Evolutionary conservation across 2,797 vertebrate genomes (phyloP), one percentile per base, ranked within the genome.

Genomic region (Dromococcyx pavoninus): DNA sequence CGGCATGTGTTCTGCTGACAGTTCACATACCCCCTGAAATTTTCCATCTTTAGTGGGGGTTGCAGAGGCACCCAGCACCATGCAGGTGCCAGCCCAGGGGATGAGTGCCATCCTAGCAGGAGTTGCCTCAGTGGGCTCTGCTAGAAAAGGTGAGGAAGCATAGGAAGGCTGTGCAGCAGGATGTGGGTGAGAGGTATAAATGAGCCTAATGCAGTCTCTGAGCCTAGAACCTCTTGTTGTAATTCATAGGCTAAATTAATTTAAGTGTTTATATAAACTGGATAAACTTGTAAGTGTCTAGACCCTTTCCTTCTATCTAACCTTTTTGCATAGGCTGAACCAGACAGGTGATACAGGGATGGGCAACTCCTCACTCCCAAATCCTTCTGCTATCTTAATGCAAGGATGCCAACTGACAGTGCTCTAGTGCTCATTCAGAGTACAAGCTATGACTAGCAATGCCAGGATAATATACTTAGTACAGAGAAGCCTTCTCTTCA

Each of bases 51-150:
- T 64, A 33, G 30, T 25, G 27, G 4, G 6, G 7, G 27, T 53
- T 71, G 17, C 64, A 35, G 57, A 0, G 3, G n/a, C 7, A 23
- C 41, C 30, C 18, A 24, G 37, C 51, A 61, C 12, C 0, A 2
- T 9, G 21, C 35, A 56, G 32, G 28, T 70, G 35, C 23, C 56
- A 35, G 33, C 19, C 23, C 1, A 12, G 1, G 11, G n/a, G 33
- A 6, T 48, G 41, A n/a, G 21, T 44, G 44, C 21, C 66, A 61
- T 28, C 39, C 71, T 72, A 74, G 28, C 46, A 70, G 74, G 27
- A 64, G 30, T 27, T 84, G 61, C 48, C 3, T 3, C 58, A 0
- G 0, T 14, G 57, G 74, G 33, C 56, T 44, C 37, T 73, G 69
- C 37, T 53, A 16, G 28, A 32, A 44, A 7, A 60, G 60, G 5